Conservation (phyloP, 2,888 invertebrate species). For the Girardia tigrina region DNA sequence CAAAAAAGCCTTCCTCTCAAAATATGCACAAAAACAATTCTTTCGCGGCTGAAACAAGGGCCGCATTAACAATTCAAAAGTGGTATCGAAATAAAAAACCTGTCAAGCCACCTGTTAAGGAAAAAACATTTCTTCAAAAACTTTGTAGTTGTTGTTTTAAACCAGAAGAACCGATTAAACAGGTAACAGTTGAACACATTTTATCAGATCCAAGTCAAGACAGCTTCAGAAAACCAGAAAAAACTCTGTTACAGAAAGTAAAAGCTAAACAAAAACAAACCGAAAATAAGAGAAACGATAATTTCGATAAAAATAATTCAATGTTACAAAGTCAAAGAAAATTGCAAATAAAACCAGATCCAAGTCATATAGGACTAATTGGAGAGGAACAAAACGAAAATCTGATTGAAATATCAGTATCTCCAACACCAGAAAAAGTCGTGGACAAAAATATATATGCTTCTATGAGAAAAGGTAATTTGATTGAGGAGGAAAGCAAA, state of each 20-base stretch:
- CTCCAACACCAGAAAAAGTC: no score
- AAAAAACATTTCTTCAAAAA: background rate
- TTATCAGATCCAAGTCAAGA: background rate
- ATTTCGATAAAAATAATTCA: background rate
- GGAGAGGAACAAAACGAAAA: no score
- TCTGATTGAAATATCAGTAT: no score
- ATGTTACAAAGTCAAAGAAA: background rate
- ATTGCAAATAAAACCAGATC: constrained; percentile 15
- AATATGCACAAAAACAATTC: background rate
- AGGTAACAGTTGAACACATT: constrained; percentile 7
- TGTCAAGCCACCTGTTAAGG: background rate
- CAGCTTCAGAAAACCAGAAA: constrained; percentile 11
- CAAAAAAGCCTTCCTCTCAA: background rate
- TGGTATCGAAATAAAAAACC: constrained; percentile 23
- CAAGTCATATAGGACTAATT: background rate
- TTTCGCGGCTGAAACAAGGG: background rate
- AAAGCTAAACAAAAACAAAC: background rate
- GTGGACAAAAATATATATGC: no score
- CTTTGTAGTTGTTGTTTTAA: background rate
- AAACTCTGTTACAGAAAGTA: background rate
- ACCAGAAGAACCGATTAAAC: background rate
- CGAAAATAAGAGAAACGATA: background rate
- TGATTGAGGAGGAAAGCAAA: no score
- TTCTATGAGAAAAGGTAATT: no score
- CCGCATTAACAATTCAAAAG: background rate